A percentile compares a stretch with the other conserved stretches of the same genome.
These are phyloP conservation scores for Chalcis sispes DNA, from an alignment of 2,888 invertebrate species.

Conservation along the genomic window DNA sequence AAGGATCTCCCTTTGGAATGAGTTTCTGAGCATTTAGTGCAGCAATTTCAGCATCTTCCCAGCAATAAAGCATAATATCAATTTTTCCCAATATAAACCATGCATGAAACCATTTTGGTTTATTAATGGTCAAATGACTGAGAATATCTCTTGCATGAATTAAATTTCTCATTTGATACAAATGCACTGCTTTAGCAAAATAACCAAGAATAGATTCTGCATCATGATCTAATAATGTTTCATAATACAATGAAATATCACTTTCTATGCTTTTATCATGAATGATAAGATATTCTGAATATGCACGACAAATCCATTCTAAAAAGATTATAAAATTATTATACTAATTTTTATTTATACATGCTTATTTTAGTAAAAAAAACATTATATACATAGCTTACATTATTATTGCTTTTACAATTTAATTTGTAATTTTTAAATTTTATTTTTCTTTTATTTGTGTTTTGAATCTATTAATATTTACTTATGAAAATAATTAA, in stretches of 20 bases:
- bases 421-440: too few relatives aligned
- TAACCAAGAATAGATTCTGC: conserved; percentile 80
- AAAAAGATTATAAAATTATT: conserved; percentile 43
- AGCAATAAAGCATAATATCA: conserved; percentile 77
- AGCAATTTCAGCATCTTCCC: conserved; percentile 76
- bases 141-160: conserved; percentile 79
- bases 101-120: conserved; percentile 76
- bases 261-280: conserved; percentile 66
- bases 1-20: conserved; percentile 67
- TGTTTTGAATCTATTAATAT: too few relatives aligned
- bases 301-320: conserved; percentile 82
- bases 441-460: background rate
- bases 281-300: conserved; percentile 75
- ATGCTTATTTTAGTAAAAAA: too few relatives aligned
- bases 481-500: background rate
- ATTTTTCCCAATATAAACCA: conserved; percentile 77
- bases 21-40: conserved; percentile 73
- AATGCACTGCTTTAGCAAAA: conserved; percentile 80
- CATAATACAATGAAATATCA: conserved; percentile 77
- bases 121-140: conserved; percentile 72
- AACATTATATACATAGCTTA: too few relatives aligned
- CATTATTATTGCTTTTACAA: background rate
- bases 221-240: conserved; percentile 79
- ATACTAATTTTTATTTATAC: too few relatives aligned
- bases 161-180: conserved; percentile 78